These are phyloP conservation scores for Yoshiicerus persimilis DNA, from an alignment of 1,140 invertebrate genomes.

Conservation along the genomic window DNA sequence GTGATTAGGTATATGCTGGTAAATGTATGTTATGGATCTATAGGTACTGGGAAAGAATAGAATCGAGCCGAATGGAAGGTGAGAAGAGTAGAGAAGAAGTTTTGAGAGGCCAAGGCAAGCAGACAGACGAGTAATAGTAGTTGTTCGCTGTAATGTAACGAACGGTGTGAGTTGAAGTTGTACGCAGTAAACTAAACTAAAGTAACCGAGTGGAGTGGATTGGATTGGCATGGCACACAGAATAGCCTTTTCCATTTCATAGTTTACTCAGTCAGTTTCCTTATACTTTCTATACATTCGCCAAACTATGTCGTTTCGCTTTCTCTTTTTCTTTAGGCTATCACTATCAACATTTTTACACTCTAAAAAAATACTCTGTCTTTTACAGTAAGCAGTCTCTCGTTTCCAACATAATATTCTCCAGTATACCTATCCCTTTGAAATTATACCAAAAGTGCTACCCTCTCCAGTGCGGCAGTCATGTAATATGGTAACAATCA, in stretches of 20 bases:
- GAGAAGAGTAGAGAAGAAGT: background rate
- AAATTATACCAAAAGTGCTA: too few relatives aligned
- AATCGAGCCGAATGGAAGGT: background rate
- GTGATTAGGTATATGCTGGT: background rate
- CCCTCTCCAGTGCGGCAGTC: background rate
- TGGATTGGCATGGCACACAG: background rate
- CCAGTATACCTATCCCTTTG: too few relatives aligned
- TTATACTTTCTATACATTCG: background rate
- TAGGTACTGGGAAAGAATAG: background rate
- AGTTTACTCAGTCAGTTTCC: background rate
- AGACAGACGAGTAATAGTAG: background rate
- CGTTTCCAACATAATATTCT: background rate
- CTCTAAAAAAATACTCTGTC: background rate
- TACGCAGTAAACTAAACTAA: slow-evolving; percentile 12
- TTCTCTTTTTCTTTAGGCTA: background rate
- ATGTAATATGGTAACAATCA: background rate
- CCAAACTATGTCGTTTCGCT: background rate
- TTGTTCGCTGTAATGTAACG: background rate
- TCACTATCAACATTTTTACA: background rate
- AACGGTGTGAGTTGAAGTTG: slow-evolving; percentile 1
- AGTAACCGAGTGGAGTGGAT: background rate
- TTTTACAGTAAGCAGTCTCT: background rate
- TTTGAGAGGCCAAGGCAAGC: background rate
- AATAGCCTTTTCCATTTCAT: background rate
- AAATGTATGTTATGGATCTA: background rate